phyloP scores from a whole-genome alignment of 2,888 invertebrate species.

The Crematogaster levior region DNA sequence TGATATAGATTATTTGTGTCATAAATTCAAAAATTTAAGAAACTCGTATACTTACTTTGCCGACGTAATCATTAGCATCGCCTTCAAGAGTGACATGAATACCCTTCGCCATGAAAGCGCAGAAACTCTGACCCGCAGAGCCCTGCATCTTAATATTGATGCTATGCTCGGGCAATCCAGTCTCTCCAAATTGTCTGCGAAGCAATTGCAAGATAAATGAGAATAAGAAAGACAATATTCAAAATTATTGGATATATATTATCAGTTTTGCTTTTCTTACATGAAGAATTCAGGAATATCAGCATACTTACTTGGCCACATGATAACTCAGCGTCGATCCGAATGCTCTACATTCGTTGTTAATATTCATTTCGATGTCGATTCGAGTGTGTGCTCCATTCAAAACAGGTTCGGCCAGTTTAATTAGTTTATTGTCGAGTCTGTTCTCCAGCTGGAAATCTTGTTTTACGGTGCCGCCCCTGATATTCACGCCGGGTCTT shows the following conservation, averaged over 20 bases:
- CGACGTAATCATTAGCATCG: conserved; percentile 99
- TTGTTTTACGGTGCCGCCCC: conserved; percentile 94
- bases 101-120: conserved; percentile 97
- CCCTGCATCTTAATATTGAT: conserved; percentile 95
- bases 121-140: conserved; percentile 99
- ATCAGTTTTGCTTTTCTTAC: not conserved
- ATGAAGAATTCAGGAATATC: not conserved
- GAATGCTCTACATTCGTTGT: conserved; percentile 97
- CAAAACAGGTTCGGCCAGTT: conserved; percentile 90
- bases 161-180: conserved; percentile 93
- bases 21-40: not conserved
- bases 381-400: conserved; percentile 90
- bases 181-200: conserved; percentile 93
- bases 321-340: conserved; percentile 97
- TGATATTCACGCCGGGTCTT: conserved; percentile 95
- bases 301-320: conserved; percentile 93
- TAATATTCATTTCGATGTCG: conserved; percentile 92
- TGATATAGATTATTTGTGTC: not conserved
- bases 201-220: conserved; percentile 25
- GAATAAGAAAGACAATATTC: not conserved
- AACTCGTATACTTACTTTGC: conserved; percentile 88
- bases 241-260: not conserved
- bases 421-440: conserved; percentile 92
- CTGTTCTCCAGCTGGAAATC: conserved; percentile 95
- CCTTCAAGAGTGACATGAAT: conserved; percentile 96